Conservation (phyloP, 2,888 invertebrate species). For the Teinopalpus imperialis region DNA sequence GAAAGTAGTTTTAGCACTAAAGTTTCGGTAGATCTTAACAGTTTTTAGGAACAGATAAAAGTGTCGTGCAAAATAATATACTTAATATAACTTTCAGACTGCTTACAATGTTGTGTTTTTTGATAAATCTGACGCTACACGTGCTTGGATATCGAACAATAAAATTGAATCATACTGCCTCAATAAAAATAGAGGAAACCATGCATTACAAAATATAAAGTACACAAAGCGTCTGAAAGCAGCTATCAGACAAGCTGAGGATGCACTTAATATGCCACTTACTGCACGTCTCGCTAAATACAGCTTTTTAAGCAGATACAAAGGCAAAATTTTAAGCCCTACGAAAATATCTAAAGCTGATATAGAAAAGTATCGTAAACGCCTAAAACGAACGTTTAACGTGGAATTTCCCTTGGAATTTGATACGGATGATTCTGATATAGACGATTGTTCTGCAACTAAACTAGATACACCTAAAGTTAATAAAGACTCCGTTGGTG, state of each 20-base stretch:
- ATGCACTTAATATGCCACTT: constrained; percentile 56
- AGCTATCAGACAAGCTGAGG: constrained; percentile 62
- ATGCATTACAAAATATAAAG: constrained; percentile 38
- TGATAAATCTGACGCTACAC: constrained; percentile 57
- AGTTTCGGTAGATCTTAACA: too few species aligned
- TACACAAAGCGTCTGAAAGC: constrained; percentile 51
- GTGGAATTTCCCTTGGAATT: constrained; percentile 44
- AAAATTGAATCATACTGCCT: constrained; percentile 57
- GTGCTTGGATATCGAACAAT: constrained; percentile 69
- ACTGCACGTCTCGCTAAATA: constrained; percentile 59
- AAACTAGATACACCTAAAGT: neutral
- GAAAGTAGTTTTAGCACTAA: too few species aligned
- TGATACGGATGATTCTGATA: constrained; percentile 33
- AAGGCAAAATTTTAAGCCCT: constrained; percentile 58
- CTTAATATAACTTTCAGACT: constrained; percentile 61
- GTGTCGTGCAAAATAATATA: too few species aligned
- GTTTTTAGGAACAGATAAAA: too few species aligned
- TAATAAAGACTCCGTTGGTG: neutral
- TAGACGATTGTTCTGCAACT: constrained; percentile 40
- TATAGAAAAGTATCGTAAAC: constrained; percentile 46
- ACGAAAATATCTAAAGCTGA: constrained; percentile 50
- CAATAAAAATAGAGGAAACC: constrained; percentile 41
- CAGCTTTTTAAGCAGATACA: constrained; percentile 70
- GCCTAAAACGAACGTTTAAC: constrained; percentile 52
- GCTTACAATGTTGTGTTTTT: constrained; percentile 82